These are phyloP conservation scores for Meteorus cinctellus DNA, from an alignment of 2,888 invertebrate species.

Conservation along the genomic window DNA sequence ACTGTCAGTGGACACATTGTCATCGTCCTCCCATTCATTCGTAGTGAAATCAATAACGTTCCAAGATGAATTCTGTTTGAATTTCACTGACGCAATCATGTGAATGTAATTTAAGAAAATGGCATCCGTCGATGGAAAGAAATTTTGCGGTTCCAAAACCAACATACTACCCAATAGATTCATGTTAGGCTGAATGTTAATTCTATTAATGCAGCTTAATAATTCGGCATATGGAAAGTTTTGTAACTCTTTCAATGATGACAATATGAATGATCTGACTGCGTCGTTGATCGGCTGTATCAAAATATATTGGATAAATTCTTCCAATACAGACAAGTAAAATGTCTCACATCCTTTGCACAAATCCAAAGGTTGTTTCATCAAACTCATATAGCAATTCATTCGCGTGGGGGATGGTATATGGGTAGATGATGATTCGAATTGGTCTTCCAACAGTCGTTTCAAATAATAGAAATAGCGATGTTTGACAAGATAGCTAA, in stretches of 20 bases:
- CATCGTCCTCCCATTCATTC: constrained; percentile 30
- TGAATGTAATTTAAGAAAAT: constrained; percentile 75
- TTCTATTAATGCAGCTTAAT: constrained; percentile 73
- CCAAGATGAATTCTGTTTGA: constrained; percentile 73
- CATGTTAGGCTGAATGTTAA: constrained; percentile 75
- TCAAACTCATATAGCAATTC: constrained; percentile 83
- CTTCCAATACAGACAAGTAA: constrained; percentile 75
- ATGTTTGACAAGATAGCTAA: constrained; percentile 66
- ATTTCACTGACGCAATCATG: constrained; percentile 76
- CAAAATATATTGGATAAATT: constrained; percentile 81
- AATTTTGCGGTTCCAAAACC: constrained; percentile 79
- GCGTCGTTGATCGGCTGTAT: constrained; percentile 80
- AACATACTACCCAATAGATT: constrained; percentile 83
- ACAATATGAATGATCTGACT: constrained; percentile 82
- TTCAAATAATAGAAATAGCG: constrained; percentile 84
- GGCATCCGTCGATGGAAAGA: constrained; percentile 72
- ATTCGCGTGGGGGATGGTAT: constrained; percentile 84
- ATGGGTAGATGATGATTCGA: constrained; percentile 80
- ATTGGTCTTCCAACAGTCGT: constrained; percentile 80
- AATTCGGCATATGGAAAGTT: constrained; percentile 75
- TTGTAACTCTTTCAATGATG: constrained; percentile 77
- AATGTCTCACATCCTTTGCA: constrained; percentile 75
- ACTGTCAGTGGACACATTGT: constrained; percentile 75
- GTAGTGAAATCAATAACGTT: constrained; percentile 65
- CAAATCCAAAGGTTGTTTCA: constrained; percentile 83